Base-by-base conservation (phyloP, 2,113 vertebrate genomes). In the Vidua chalybeata region DNA sequence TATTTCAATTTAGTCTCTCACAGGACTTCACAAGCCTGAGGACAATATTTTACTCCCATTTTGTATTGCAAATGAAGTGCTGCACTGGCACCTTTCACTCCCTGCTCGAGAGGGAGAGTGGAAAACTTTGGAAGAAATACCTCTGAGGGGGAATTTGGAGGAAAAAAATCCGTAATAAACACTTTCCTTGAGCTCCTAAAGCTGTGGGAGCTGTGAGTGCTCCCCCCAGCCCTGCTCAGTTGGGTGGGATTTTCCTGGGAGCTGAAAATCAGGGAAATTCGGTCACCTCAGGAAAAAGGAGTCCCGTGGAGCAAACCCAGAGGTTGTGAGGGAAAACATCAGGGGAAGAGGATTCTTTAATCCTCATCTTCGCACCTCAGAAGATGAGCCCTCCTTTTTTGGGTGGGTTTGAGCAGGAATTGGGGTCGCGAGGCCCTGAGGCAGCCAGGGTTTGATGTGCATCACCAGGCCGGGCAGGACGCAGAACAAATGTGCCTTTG, bases 1-100 rank as follows among this genome's bases (percentile, higher is more conserved):
- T 69, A 56, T 88, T 97, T 95, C 69, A 89, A 87, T 92, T 92
- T 83, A 73, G 56, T 13, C 83, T 56, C 61, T 95, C 87, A 75
- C 82, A 91, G 89, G 56, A n/a, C 74, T 80, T 94, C 78, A 54
- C 30, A 90, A 82, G 81, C 89, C 94, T 0, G 52, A 90, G 94
- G 94, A 96, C 61, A 84, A 31, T 3, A 18, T 81, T 84, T 84
- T 31, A 61, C 6, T 71, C 35, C 0, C 54, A 66, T 81, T 94
- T 90, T 76, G 27, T 91, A 30, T 86, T 87, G 89, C 56, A 78
- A 92, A 94, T 87, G 61, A 90, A 35, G 46, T 9, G 55, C 89
- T 85, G 46, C 35, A 35, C 43, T 27, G 31, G 49, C 74, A 74
- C 31, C 74, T 78, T 48, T 48, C 82, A 71, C 19, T 27, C 15